phyloP scores from a whole-genome alignment of 2,888 invertebrate species.

The Philaethria dido region DNA sequence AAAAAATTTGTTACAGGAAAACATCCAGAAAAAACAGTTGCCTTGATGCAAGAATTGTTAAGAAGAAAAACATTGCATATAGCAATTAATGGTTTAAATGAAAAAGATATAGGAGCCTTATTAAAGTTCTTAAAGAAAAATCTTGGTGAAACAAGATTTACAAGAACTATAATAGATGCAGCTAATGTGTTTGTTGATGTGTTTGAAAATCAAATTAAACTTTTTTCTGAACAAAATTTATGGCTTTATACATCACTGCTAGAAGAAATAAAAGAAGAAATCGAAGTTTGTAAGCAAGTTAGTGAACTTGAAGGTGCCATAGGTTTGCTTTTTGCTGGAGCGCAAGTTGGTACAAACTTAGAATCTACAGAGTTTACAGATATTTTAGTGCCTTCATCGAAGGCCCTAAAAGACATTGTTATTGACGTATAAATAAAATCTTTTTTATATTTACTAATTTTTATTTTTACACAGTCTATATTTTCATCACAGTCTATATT shows the following conservation, averaged over 20 bases:
- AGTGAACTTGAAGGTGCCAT: conserved; percentile 88
- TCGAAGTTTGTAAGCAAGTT: conserved; percentile 85
- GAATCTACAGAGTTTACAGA: conserved; percentile 63
- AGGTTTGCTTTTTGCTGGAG: conserved; percentile 86
- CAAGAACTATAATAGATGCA: conserved; percentile 89
- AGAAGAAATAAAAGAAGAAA: conserved; percentile 86
- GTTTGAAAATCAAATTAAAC: conserved; percentile 86
- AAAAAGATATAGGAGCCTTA: conserved; percentile 86
- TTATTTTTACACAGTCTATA: conserved; percentile 8
- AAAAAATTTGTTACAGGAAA: conserved; percentile 83
- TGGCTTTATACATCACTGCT: conserved; percentile 85
- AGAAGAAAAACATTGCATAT: conserved; percentile 90
- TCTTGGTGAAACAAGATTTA: conserved; percentile 89
- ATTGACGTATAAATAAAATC: conserved; percentile 70
- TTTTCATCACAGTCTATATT: too few species aligned
- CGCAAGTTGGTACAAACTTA: conserved; percentile 74
- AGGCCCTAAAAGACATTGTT: conserved; percentile 83
- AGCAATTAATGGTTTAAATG: conserved; percentile 89
- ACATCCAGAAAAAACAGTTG: conserved; percentile 90
- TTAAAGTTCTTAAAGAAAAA: conserved; percentile 90
- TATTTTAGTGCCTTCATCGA: conserved; percentile 64
- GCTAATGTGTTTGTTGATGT: conserved; percentile 89
- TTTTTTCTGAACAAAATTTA: conserved; percentile 85
- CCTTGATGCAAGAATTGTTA: conserved; percentile 93
- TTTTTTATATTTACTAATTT: background rate